Conservation (phyloP, 2,888 invertebrate genomes). For the Pristionchus fissidentatus region DNA sequence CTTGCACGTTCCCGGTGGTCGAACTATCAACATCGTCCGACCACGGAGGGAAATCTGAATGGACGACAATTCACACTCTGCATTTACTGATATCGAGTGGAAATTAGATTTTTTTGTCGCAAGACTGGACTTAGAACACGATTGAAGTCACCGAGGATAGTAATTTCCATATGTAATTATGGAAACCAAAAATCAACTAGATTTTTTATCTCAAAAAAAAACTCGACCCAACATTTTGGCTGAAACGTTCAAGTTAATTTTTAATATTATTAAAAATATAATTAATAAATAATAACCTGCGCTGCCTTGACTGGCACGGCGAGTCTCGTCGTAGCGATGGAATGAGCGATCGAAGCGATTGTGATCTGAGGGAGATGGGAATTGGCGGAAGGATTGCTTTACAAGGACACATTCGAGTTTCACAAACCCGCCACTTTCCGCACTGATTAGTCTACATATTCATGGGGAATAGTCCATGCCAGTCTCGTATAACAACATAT, state of each 20-base stretch:
- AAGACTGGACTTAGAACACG: too few relatives aligned
- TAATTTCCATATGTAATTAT: too few relatives aligned
- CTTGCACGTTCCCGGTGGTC: slow-evolving; percentile 79
- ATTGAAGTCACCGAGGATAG: too few relatives aligned
- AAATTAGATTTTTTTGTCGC: too few relatives aligned
- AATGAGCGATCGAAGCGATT: slow-evolving; percentile 56
- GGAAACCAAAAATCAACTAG: too few relatives aligned
- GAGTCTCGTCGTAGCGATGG: slow-evolving; percentile 54
- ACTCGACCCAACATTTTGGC: too few relatives aligned
- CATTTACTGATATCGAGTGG: not conserved
- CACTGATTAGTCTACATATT: not conserved
- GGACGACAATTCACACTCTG: not conserved
- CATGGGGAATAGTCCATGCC: not conserved
- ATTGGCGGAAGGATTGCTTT: not conserved
- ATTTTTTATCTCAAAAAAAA: too few relatives aligned
- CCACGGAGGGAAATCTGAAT: slow-evolving; percentile 76
- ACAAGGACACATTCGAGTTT: not conserved
- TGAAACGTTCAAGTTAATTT: too few relatives aligned
- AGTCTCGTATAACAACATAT: too few relatives aligned
- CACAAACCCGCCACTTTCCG: not conserved
- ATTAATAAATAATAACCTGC: slow-evolving; percentile 28
- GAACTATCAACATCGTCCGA: slow-evolving; percentile 84
- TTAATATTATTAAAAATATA: too few relatives aligned
- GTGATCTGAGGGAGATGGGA: slow-evolving; percentile 52
- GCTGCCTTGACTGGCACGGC: slow-evolving; percentile 50